Percentiles rank a stretch among this genome's conserved stretches.
phyloP scores from a whole-genome alignment of 2,797 vertebrate species.

The Ctenosaura bakeri region DNA sequence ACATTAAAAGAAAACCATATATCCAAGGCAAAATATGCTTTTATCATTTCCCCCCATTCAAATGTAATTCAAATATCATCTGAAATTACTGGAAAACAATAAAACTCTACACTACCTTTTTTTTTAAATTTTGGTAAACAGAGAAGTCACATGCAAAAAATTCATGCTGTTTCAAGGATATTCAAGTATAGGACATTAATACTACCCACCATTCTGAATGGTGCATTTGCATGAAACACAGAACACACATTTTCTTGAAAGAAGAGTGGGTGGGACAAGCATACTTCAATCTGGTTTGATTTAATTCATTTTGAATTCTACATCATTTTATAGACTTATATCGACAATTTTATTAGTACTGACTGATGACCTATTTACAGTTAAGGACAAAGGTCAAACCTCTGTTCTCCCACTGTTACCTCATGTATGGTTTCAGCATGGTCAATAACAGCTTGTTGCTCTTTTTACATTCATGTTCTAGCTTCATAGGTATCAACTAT shows the following conservation, averaged over 20 bases:
- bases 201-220: neutral
- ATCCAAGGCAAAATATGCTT: neutral
- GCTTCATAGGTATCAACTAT: neutral
- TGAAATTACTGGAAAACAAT: neutral
- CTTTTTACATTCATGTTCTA: neutral
- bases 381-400: conserved; percentile 23
- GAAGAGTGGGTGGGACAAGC: neutral
- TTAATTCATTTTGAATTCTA: neutral
- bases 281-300: neutral
- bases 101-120: neutral
- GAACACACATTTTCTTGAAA: neutral
- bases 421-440: neutral
- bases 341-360: conserved; percentile 27
- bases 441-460: neutral
- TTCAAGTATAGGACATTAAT: neutral
- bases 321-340: conserved; percentile 10
- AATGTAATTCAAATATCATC: neutral
- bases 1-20: neutral
- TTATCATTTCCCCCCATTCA: neutral
- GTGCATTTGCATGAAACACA: neutral
- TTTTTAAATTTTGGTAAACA: neutral
- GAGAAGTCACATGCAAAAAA: neutral
- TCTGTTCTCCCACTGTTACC: neutral
- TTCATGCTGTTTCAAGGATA: too few relatives aligned
- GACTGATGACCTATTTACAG: conserved; percentile 24